Conservation (phyloP, 2,113 vertebrate species). For the Paramisgurnus dabryanus region DNA sequence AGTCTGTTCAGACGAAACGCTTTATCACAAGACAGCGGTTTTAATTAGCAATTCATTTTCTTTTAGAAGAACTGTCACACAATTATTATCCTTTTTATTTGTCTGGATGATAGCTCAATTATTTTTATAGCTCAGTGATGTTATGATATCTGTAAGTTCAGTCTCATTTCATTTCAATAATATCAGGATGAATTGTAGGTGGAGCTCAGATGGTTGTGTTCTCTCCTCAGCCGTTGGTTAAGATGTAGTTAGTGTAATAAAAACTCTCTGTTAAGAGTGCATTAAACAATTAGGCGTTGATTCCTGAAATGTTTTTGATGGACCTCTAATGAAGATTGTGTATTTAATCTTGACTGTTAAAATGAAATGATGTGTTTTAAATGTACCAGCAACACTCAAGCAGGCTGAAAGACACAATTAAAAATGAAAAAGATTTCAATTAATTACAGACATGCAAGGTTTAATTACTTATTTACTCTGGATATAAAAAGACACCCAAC, state of each 20-base stretch:
- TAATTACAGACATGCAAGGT: no score
- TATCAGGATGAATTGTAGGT: background rate
- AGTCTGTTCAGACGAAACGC: constrained; percentile 48
- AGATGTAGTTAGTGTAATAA: background rate
- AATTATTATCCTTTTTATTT: constrained; percentile 65
- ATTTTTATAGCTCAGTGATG: constrained; percentile 60
- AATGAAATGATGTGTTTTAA: background rate
- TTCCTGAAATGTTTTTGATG: constrained; percentile 1
- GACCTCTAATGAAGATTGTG: background rate
- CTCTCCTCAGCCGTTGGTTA: background rate
- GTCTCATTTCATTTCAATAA: constrained; percentile 16
- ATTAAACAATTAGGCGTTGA: background rate
- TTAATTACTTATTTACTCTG: no score
- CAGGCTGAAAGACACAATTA: background rate
- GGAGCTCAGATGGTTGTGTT: background rate
- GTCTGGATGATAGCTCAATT: constrained; percentile 64
- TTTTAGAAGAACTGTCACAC: constrained; percentile 58
- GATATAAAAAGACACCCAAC: no score
- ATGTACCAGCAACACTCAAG: background rate
- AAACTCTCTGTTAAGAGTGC: background rate
- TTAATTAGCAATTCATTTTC: constrained; percentile 71
- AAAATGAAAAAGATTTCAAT: no score
- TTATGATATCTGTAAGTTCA: constrained; percentile 11
- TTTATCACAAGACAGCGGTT: constrained; percentile 63
- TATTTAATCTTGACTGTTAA: background rate